Conservation (phyloP, 1,140 invertebrate species). For the Anagrus nilaparvatae region DNA sequence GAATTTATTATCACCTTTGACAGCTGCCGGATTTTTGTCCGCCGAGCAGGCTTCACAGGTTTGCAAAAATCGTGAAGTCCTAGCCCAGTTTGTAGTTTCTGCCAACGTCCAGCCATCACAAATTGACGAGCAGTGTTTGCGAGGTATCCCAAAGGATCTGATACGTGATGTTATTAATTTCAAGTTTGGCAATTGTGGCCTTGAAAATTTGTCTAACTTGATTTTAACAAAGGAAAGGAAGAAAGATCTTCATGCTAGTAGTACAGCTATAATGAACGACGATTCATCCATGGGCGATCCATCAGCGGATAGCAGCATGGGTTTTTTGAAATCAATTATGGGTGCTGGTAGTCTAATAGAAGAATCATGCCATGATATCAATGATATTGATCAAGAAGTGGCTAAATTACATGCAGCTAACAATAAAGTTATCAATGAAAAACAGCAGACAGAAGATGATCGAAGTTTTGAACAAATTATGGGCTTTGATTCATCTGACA, state of each 20-base stretch:
- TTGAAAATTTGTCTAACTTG: slow-evolving; percentile 36
- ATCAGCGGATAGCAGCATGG: slow-evolving; percentile 55
- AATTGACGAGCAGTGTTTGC: slow-evolving; percentile 39
- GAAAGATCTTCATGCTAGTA: slow-evolving; percentile 10
- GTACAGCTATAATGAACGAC: slow-evolving; percentile 41
- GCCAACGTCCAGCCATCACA: slow-evolving; percentile 39
- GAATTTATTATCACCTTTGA: slow-evolving; percentile 39
- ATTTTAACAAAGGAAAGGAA: slow-evolving; percentile 18
- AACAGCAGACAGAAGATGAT: slow-evolving; percentile 6
- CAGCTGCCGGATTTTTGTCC: slow-evolving; percentile 37
- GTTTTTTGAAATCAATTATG: slow-evolving; percentile 38
- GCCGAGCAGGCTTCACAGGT: slow-evolving; percentile 36
- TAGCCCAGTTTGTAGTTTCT: slow-evolving; percentile 40
- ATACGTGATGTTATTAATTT: slow-evolving; percentile 42
- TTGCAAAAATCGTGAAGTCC: slow-evolving; percentile 37
- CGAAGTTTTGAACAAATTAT: slow-evolving; percentile 31
- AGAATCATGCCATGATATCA: slow-evolving; percentile 12
- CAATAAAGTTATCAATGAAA: slow-evolving; percentile 16
- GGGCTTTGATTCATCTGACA: slow-evolving; percentile 21
- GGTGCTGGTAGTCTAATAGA: slow-evolving; percentile 32
- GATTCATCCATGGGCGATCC: slow-evolving; percentile 58
- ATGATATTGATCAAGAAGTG: slow-evolving; percentile 24
- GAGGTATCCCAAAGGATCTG: slow-evolving; percentile 37
- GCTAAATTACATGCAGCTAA: slow-evolving; percentile 23
- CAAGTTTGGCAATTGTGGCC: slow-evolving; percentile 34